These are phyloP conservation scores for Laspeyria flexula DNA, from an alignment of 2,888 invertebrate genomes.

Conservation along the genomic window DNA sequence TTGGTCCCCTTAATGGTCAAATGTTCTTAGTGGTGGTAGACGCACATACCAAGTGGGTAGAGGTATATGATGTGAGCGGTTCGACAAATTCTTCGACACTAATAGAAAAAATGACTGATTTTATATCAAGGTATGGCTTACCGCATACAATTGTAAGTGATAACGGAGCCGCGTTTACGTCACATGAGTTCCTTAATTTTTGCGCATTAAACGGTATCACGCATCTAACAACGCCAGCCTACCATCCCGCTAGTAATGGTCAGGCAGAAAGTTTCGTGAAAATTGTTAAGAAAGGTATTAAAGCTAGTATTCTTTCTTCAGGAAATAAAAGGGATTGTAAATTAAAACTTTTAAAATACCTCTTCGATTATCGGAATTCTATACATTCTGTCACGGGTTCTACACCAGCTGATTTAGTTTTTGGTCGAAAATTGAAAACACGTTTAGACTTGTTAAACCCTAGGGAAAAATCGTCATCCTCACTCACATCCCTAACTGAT, in stretches of 20 bases:
- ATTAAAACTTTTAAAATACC: neutral
- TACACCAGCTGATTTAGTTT: conserved; percentile 5
- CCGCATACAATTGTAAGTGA: neutral
- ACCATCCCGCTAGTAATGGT: conserved; percentile 1
- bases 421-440: conserved; percentile 1
- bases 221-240: neutral
- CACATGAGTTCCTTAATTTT: neutral
- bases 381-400: conserved; percentile 2
- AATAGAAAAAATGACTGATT: neutral
- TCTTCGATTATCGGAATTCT: conserved; percentile 12
- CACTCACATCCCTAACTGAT: neutral
- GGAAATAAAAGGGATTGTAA: neutral
- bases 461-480: neutral
- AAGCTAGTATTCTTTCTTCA: neutral
- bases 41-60: too few relatives aligned
- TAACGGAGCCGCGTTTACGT: neutral
- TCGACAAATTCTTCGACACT: neutral
- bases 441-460: conserved; percentile 4
- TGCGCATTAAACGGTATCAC: neutral
- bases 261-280: conserved; percentile 2
- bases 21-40: too few relatives aligned
- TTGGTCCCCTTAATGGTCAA: too few relatives aligned
- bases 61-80: too few relatives aligned
- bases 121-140: neutral
- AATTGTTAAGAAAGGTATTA: conserved; percentile 4